Conservation (phyloP, 2,888 invertebrate species). For the Urechis unicinctus region DNA sequence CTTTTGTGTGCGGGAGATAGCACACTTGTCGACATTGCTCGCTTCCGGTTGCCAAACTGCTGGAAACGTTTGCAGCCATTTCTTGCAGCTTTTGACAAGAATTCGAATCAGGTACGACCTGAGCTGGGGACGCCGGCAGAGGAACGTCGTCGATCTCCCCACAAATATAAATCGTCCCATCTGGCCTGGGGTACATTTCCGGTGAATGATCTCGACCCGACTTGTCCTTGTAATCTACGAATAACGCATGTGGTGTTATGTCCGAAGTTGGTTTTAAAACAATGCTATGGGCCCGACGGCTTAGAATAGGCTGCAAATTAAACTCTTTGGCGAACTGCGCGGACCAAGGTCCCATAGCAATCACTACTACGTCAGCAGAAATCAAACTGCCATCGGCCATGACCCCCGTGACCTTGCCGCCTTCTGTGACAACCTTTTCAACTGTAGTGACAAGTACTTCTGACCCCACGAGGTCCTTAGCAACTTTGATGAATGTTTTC, state of each 20-base stretch:
- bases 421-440: conserved; percentile 8
- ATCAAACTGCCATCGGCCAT: conserved; percentile 16
- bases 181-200: conserved; percentile 26
- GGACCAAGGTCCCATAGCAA: conserved; percentile 28
- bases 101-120: conserved; percentile 9
- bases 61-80: conserved; percentile 7
- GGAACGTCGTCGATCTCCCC: conserved; percentile 16
- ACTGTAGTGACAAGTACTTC: conserved; percentile 10
- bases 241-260: conserved; percentile 18
- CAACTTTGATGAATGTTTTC: conserved; percentile 12
- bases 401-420: conserved; percentile 14
- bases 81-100: conserved; percentile 8
- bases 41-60: conserved; percentile 7
- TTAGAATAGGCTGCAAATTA: conserved; percentile 9
- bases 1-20: conserved; percentile 16
- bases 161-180: conserved; percentile 23
- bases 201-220: conserved; percentile 5
- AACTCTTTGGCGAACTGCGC: conserved; percentile 18
- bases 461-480: conserved; percentile 7
- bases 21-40: conserved; percentile 18
- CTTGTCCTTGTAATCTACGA: conserved; percentile 12
- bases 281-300: conserved; percentile 21
- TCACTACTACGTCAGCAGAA: conserved; percentile 19
- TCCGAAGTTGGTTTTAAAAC: neutral
- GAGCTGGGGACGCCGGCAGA: conserved; percentile 16